These are phyloP conservation scores for Epinotia bilunana DNA, from an alignment of 2,888 invertebrate genomes.

Conservation along the genomic window DNA sequence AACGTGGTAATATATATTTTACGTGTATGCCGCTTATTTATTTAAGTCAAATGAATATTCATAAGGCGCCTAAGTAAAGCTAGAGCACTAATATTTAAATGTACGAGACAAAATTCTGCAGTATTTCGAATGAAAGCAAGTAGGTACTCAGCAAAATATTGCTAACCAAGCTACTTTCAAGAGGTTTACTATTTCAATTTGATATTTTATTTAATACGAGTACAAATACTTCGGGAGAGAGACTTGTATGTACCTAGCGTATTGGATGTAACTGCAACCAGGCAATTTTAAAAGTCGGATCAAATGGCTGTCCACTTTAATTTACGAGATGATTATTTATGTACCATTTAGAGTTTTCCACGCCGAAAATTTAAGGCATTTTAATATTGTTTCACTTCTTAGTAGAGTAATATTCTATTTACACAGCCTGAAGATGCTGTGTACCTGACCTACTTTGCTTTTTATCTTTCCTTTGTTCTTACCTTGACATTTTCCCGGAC, in stretches of 20 bases:
- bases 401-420: constrained; percentile 19
- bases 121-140: constrained; percentile 2
- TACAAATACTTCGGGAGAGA: background rate
- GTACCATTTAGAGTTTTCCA: constrained; percentile 14
- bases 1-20: constrained; percentile 29
- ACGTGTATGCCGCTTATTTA: constrained; percentile 38
- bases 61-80: constrained; percentile 29
- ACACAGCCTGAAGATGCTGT: constrained; percentile 25
- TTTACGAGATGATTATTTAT: constrained; percentile 13
- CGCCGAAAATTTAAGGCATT: constrained; percentile 9
- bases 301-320: too few species aligned
- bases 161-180: background rate
- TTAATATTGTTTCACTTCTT: constrained; percentile 33
- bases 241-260: background rate
- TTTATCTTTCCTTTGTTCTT: constrained; percentile 40
- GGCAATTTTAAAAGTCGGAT: too few species aligned
- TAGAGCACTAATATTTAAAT: constrained; percentile 26
- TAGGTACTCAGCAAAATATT: constrained; percentile 4
- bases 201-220: constrained; percentile 14
- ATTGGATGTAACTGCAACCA: too few species aligned
- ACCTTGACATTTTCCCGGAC: constrained; percentile 26
- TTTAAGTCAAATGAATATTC: constrained; percentile 37
- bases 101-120: constrained; percentile 5
- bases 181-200: background rate
- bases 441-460: constrained; percentile 41